Evolutionary conservation across 2,888 invertebrate species (phyloP).

Genomic region (Orthosia gothica): DNA sequence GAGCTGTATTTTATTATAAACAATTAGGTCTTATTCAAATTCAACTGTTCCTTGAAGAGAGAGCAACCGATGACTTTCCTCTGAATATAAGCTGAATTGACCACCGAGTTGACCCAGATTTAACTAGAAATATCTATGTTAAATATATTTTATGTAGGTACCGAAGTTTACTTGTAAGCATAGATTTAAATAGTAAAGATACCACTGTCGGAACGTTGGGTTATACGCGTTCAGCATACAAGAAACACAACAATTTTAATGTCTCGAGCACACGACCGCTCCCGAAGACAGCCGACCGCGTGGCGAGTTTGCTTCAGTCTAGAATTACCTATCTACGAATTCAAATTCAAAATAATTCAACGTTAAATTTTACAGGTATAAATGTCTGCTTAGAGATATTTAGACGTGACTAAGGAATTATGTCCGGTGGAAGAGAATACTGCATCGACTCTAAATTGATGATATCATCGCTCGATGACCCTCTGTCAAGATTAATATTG

Average conservation of each 20-base stretch:
- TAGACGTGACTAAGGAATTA: slow-evolving; percentile 10
- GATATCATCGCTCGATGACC: slow-evolving; percentile 14
- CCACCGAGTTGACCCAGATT: slow-evolving; percentile 12
- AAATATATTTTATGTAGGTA: slow-evolving; percentile 27
- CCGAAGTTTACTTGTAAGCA: not conserved
- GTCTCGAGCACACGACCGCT: no score
- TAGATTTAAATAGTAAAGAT: no score
- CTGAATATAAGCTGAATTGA: slow-evolving; percentile 30
- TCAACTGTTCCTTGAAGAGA: slow-evolving; percentile 35
- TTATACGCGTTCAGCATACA: no score
- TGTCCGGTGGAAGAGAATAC: not conserved
- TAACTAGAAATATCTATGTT: slow-evolving; percentile 34
- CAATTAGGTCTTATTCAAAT: slow-evolving; percentile 35
- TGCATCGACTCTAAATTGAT: slow-evolving; percentile 14
- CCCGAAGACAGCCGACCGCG: no score
- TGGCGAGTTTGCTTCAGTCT: no score
- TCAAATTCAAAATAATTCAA: no score
- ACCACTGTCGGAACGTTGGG: no score
- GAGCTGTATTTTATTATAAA: slow-evolving; percentile 1
- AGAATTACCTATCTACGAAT: no score
- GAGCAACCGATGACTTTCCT: slow-evolving; percentile 29
- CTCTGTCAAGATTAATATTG: slow-evolving; percentile 14
- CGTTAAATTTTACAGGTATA: not conserved
- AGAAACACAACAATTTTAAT: no score
- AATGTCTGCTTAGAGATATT: slow-evolving; percentile 1